Base-by-base conservation (phyloP, 2,888 invertebrate species). In the Metacarcinus magister region DNA sequence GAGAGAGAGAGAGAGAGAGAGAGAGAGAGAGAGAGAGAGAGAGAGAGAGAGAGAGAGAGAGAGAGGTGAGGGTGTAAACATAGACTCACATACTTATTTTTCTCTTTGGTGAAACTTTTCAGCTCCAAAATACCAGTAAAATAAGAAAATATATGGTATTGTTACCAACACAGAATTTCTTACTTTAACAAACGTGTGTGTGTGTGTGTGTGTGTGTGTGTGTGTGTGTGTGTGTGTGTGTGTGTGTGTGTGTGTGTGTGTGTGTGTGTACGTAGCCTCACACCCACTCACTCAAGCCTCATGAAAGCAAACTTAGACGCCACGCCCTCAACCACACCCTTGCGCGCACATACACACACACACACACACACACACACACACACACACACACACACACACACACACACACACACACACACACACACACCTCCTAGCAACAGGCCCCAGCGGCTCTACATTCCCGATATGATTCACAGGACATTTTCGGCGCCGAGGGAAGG, bases 341-440 rank as follows among this genome's bases (percentile, higher is more conserved):
- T 16, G 16, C 54, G 16, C 54, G 16, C 54, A 54, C 54, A 54
- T 16, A 54, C 54, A 54, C 54, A 54, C 54, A 54, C 54, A 54
- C n/a, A 67, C 67, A 67, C 67, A 67, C 67, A 67, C 67, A 67
- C 67, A 67, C 67, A 67, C 67, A 67, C 67, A 67, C 67, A 67
- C 67, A 67, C 67, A 67, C 67, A 67, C 67, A 67, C 67, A 67
- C 67, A 67, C 67, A 67, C 67, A 67, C 67, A 67, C 67, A 67
- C 67, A 67, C 67, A 67, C 67, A 67, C 67, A 67, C 67, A 67
- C 67, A 67, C 67, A 67, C 67, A 67, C 67, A 67, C 67, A 67
- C 67, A n/a, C 67, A 67, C 67, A 48, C 48, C 48, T 54, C 54
- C 3, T 54, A 67, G 67, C 67, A 67, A 67, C 67, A 67, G 67